A percentile compares a stretch with the other conserved stretches of the same genome.
Conservation (phyloP, 2,888 invertebrate genomes). For the Phyllotreta cruciferae region DNA sequence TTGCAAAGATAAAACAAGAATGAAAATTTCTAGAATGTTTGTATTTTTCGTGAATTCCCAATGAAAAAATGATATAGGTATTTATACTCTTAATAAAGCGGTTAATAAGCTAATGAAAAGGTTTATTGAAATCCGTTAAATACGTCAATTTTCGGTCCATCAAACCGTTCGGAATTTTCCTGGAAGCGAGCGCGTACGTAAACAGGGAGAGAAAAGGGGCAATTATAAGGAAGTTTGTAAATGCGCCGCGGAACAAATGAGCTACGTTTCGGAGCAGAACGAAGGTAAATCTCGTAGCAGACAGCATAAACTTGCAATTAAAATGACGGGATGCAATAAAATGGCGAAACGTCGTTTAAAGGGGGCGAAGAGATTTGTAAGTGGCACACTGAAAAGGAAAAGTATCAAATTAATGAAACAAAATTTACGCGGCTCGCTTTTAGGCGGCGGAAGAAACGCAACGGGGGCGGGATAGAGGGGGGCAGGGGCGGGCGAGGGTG, state of each 20-base stretch:
- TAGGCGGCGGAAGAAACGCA: constrained; percentile 20
- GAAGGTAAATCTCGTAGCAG: constrained; percentile 40
- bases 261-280: constrained; percentile 30
- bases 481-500: neutral
- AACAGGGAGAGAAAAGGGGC: constrained; percentile 24
- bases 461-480: constrained; percentile 14
- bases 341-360: constrained; percentile 31
- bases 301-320: constrained; percentile 41
- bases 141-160: constrained; percentile 20
- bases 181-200: constrained; percentile 28
- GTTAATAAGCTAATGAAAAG: too few relatives aligned
- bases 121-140: neutral
- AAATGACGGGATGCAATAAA: constrained; percentile 41
- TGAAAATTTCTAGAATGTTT: too few relatives aligned
- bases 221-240: constrained; percentile 36
- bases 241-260: constrained; percentile 35
- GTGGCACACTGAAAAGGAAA: constrained; percentile 34
- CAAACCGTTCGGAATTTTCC: constrained; percentile 24
- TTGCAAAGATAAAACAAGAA: too few relatives aligned
- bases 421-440: constrained; percentile 34
- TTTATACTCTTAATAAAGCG: too few relatives aligned
- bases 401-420: constrained; percentile 41
- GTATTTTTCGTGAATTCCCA: too few relatives aligned
- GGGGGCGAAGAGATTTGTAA: constrained; percentile 34
- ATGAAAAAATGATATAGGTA: too few relatives aligned